A percentile compares a stretch with the other conserved stretches of the same genome.
phyloP scores from a whole-genome alignment of 2,797 vertebrate species.

The Peromyscus melanophrys region DNA sequence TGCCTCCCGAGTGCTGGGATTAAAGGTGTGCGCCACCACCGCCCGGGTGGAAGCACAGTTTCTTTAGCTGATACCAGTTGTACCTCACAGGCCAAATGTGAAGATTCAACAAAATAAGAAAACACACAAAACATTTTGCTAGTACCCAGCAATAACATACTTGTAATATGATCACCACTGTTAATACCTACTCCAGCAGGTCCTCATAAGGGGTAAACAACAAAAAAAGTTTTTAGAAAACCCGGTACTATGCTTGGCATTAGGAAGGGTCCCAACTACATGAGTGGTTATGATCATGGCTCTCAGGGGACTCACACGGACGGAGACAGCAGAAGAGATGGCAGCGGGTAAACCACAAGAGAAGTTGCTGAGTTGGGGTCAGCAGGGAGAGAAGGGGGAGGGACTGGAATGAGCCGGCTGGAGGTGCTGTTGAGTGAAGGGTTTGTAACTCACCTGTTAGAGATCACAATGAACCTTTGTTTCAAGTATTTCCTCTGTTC shows the following conservation, averaged over 20 bases:
- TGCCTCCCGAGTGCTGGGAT: too few species aligned
- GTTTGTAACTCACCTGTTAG: slow-evolving; percentile 84
- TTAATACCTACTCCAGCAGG: rapidly evolving
- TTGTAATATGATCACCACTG: neutral
- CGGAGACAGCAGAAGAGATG: neutral
- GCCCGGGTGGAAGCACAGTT: neutral
- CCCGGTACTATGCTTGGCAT: neutral
- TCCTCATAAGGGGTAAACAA: slow-evolving; percentile 1
- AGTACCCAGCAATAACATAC: neutral
- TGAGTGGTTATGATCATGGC: neutral
- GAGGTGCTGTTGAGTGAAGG: neutral
- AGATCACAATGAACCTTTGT: slow-evolving; percentile 88
- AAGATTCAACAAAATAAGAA: slow-evolving; percentile 39
- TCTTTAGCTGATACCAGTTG: neutral
- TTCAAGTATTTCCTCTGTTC: slow-evolving; percentile 87
- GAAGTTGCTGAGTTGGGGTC: neutral
- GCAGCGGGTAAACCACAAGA: neutral
- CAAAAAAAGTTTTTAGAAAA: neutral
- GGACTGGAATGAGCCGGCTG: neutral
- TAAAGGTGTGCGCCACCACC: too few species aligned
- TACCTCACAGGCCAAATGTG: neutral
- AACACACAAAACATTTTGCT: slow-evolving; percentile 26
- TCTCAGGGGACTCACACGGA: neutral
- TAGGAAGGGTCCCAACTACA: neutral
- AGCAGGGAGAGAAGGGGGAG: rapidly evolving